These are phyloP conservation scores for Alosa sapidissima DNA, from an alignment of 2,797 vertebrate genomes.

Conservation along the genomic window DNA sequence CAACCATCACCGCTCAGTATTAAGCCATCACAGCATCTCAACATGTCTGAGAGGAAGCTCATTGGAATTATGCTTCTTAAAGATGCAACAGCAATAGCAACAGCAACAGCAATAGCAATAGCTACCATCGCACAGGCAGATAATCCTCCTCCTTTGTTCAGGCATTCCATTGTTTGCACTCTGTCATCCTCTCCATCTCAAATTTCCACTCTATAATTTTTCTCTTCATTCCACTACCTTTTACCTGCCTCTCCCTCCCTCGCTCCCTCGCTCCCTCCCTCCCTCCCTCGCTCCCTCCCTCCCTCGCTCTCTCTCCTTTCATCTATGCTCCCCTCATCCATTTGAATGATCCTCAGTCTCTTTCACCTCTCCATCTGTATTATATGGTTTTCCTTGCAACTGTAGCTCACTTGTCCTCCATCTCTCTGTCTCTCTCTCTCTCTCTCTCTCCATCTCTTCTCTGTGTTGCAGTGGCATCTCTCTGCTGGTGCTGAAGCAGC, in stretches of 20 bases:
- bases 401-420: constrained; percentile 2
- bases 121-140: neutral
- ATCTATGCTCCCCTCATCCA: neutral
- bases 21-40: neutral
- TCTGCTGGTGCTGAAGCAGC: constrained; percentile 93
- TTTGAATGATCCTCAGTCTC: neutral
- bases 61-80: neutral
- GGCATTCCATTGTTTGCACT: neutral
- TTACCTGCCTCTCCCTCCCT: constrained; percentile 21
- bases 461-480: constrained; percentile 86
- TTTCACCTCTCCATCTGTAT: constrained; percentile 23
- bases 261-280: no score
- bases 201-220: neutral
- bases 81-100: neutral
- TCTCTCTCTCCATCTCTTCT: no score
- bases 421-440: neutral
- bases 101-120: neutral
- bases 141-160: neutral
- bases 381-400: constrained; percentile 27
- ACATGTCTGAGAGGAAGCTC: neutral
- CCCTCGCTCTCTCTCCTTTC: neutral
- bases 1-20: neutral
- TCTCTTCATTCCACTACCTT: neutral
- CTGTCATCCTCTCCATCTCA: neutral
- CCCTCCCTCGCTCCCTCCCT: neutral